These are phyloP conservation scores for Acrobasis suavella DNA, from an alignment of 2,888 invertebrate species.

Conservation along the genomic window DNA sequence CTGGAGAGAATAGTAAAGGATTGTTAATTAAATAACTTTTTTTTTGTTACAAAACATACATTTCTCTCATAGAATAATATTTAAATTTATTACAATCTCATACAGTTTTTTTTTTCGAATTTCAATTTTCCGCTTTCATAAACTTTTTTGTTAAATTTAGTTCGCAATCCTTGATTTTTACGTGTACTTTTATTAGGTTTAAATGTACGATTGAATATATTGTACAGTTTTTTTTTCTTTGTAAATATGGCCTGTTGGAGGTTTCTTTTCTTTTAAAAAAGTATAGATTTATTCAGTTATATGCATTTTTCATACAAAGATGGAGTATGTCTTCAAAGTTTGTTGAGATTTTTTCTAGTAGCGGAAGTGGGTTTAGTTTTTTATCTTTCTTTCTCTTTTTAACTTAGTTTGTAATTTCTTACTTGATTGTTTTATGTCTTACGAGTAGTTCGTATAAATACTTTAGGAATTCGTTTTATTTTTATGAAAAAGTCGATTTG, in stretches of 20 bases:
- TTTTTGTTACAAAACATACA: no score
- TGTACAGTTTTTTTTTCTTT: not conserved
- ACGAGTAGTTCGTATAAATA: constrained; percentile 10
- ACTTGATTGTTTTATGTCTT: constrained; percentile 4
- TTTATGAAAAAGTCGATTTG: constrained; percentile 6
- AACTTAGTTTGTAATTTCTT: constrained; percentile 10
- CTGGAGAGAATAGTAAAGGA: no score
- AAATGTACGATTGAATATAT: not conserved
- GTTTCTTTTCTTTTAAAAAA: constrained; percentile 6
- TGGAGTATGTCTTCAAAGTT: not conserved
- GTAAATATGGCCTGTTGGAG: not conserved
- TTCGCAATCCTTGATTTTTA: not conserved
- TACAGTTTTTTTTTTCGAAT: no score
- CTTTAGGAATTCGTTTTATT: constrained; percentile 11
- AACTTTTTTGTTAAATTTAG: not conserved
- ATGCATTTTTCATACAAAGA: constrained; percentile 10
- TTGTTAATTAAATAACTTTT: no score
- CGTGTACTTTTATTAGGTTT: not conserved
- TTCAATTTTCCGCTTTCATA: no score
- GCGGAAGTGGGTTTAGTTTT: constrained; percentile 15
- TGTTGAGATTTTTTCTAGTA: not conserved
- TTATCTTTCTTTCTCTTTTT: constrained; percentile 9
- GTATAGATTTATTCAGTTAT: constrained; percentile 7
- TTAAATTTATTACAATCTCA: no score
- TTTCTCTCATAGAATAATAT: no score